Percentiles rank a stretch among this genome's conserved stretches.
These are phyloP conservation scores for Geothlypis trichas DNA, from an alignment of 2,113 vertebrate species.

Conservation along the genomic window DNA sequence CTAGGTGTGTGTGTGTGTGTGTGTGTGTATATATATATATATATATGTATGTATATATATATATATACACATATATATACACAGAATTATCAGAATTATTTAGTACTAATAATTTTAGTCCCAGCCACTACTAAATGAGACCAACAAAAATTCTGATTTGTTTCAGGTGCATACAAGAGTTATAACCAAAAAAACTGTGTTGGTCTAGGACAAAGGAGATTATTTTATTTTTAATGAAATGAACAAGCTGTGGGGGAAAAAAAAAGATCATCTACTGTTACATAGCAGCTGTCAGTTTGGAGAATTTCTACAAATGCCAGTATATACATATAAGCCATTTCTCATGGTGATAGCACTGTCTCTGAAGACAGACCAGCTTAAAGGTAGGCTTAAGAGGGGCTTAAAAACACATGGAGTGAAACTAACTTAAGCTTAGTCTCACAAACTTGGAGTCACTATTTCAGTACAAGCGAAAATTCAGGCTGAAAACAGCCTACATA, in stretches of 20 bases:
- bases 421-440: not conserved
- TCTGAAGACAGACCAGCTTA: not conserved
- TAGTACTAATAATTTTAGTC: not conserved
- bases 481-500: not conserved
- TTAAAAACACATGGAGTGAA: not conserved
- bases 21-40: rapidly evolving
- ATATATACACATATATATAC: rapidly evolving
- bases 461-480: not conserved
- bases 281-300: not conserved
- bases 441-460: not conserved
- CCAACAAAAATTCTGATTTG: not conserved
- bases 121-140: not conserved
- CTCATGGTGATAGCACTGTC: not conserved
- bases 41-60: too few relatives aligned
- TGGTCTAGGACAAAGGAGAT: not conserved
- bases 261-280: not conserved
- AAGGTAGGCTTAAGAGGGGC: too few relatives aligned
- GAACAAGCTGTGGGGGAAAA: not conserved
- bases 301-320: not conserved
- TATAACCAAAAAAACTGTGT: not conserved
- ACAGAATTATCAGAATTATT: not conserved
- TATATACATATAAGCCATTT: not conserved
- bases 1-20: too few relatives aligned
- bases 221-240: not conserved
- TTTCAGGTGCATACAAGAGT: not conserved